phyloP scores from a whole-genome alignment of 2,797 vertebrate species.

The Eospalax fontanierii region DNA sequence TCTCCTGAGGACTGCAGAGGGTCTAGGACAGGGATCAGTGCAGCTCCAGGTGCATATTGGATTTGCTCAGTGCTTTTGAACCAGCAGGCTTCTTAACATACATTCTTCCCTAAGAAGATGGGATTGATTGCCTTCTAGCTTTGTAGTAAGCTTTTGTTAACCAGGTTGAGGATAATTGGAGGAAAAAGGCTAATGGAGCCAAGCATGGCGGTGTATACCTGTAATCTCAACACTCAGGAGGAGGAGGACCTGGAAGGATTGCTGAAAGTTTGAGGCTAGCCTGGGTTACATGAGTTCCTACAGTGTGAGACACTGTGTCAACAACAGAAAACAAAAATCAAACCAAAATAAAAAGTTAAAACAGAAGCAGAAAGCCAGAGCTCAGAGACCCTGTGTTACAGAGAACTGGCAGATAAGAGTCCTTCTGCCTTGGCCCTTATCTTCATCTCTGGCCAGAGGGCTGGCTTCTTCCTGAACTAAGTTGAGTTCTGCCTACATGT shows the following conservation, averaged over 20 bases:
- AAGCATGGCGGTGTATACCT: not conserved
- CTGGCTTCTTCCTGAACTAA: rapidly evolving
- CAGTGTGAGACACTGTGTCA: not conserved
- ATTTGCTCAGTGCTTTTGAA: not conserved
- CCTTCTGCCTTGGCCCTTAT: not conserved
- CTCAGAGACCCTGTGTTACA: not conserved
- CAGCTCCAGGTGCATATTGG: rapidly evolving
- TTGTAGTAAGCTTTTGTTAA: not conserved
- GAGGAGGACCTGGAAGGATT: not conserved
- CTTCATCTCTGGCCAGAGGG: not conserved
- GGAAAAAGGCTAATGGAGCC: not conserved
- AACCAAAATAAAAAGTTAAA: not conserved
- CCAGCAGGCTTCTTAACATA: not conserved
- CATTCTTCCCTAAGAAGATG: not conserved
- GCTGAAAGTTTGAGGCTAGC: not conserved
- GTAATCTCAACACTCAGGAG: not conserved
- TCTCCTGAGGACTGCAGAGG: not conserved
- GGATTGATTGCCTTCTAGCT: not conserved
- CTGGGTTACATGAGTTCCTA: not conserved
- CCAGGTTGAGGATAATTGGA: not conserved
- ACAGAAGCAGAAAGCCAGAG: not conserved
- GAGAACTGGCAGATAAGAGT: not conserved
- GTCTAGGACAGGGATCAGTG: no score
- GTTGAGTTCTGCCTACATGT: not conserved
- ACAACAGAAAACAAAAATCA: not conserved